Percentiles rank a stretch among this genome's conserved stretches.
These are phyloP conservation scores for Oostethus manadensis DNA, from an alignment of 2,113 vertebrate genomes.

Conservation along the genomic window DNA sequence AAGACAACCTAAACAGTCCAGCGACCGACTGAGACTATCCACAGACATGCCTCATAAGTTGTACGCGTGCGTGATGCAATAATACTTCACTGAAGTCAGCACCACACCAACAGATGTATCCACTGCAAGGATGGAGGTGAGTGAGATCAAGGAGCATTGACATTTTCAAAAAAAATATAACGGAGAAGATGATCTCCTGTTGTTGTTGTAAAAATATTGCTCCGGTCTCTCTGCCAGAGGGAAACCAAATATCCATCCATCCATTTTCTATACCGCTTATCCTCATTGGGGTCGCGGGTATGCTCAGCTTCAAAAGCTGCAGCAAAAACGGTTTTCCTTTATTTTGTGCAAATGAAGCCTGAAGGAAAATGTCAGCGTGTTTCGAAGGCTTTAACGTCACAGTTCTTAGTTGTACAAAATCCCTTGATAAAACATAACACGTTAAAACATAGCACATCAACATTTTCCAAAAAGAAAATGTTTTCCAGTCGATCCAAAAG, in stretches of 20 bases:
- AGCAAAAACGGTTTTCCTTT: neutral
- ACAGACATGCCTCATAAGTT: neutral
- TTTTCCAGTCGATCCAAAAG: conserved; percentile 13
- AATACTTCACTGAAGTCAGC: neutral
- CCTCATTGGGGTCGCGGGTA: too few relatives aligned
- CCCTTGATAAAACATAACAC: neutral
- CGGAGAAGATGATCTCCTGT: neutral
- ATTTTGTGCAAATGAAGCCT: conserved; percentile 11
- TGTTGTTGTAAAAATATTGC: neutral
- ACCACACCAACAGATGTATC: neutral
- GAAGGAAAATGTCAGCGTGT: conserved; percentile 4
- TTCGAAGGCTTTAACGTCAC: conserved; percentile 2
- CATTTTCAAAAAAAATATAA: neutral
- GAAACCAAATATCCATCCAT: neutral
- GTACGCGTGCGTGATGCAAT: neutral
- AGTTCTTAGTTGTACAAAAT: conserved; percentile 14
- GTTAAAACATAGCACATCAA: conserved; percentile 2
- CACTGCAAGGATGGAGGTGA: neutral
- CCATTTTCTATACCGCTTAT: too few relatives aligned
- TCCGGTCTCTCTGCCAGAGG: conserved; percentile 15
- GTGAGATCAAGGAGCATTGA: neutral
- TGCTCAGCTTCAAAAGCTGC: neutral
- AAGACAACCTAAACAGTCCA: too few relatives aligned
- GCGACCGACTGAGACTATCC: too few relatives aligned
- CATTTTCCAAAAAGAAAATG: conserved; percentile 47